phyloP scores from a whole-genome alignment of 2,113 vertebrate genomes.

The Entelurus aequoreus region DNA sequence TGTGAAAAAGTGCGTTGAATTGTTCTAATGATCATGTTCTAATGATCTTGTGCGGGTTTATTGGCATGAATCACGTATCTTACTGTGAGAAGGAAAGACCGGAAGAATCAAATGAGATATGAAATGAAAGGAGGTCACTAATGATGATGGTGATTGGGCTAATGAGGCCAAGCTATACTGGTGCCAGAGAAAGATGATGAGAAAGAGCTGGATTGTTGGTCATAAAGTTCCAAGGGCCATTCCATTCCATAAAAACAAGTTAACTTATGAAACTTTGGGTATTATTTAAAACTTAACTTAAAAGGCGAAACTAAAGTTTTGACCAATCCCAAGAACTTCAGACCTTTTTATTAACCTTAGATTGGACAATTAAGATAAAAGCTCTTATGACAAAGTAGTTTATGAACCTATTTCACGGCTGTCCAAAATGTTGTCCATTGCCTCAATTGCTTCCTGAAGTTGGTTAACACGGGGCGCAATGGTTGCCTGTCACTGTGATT shows the following conservation, averaged over 20 bases:
- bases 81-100: too few relatives aligned
- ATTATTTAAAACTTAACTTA: constrained; percentile 22
- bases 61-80: too few relatives aligned
- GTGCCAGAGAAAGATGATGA: constrained; percentile 26
- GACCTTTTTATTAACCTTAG: constrained; percentile 1
- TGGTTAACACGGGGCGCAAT: constrained; percentile 50
- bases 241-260: constrained; percentile 15
- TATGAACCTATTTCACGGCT: constrained; percentile 10
- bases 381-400: constrained; percentile 25
- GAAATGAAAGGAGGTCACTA: constrained; percentile 9
- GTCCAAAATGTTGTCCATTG: constrained; percentile 20
- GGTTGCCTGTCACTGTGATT: constrained; percentile 43
- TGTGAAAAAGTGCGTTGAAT: too few relatives aligned
- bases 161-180: constrained; percentile 23
- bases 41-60: too few relatives aligned
- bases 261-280: constrained; percentile 2
- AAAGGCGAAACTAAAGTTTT: constrained; percentile 17
- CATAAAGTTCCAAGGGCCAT: neutral
- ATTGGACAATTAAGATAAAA: constrained; percentile 18
- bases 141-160: constrained; percentile 28
- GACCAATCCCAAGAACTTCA: neutral
- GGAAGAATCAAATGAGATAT: constrained; percentile 2
- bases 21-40: too few relatives aligned
- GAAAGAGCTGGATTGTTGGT: constrained; percentile 15
- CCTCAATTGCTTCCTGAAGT: constrained; percentile 38